These are phyloP conservation scores for Sander lucioperca DNA, from an alignment of 2,113 vertebrate genomes.

Conservation along the genomic window DNA sequence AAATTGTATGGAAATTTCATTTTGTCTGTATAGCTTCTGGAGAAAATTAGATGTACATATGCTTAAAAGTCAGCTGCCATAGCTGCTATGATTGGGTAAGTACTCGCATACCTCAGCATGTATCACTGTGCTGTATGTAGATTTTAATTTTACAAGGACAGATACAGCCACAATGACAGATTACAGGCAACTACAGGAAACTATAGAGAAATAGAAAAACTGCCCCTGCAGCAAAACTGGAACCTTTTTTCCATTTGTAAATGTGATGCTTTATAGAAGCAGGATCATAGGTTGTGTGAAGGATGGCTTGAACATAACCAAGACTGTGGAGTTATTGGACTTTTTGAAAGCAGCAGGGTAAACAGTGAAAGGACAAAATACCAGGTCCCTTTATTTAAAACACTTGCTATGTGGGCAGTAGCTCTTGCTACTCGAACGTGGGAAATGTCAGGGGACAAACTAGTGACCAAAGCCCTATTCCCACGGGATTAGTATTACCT, in stretches of 20 bases:
- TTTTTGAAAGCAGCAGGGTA: not conserved
- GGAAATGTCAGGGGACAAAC: not conserved
- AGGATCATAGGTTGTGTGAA: not conserved
- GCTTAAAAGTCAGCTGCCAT: constrained; percentile 47
- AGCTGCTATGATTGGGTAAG: constrained; percentile 38
- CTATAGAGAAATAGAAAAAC: constrained; percentile 4
- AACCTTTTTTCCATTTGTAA: constrained; percentile 6
- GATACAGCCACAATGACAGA: constrained; percentile 36
- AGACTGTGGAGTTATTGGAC: not conserved
- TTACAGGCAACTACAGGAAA: constrained; percentile 34
- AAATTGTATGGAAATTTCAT: constrained; percentile 82
- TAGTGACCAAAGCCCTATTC: too few relatives aligned
- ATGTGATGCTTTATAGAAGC: not conserved
- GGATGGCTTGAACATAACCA: not conserved
- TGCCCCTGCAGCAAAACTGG: constrained; percentile 17
- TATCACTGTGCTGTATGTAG: constrained; percentile 46
- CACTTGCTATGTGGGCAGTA: too few relatives aligned
- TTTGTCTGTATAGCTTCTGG: constrained; percentile 59
- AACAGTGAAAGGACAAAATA: not conserved
- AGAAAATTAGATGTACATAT: constrained; percentile 73
- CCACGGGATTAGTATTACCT: too few relatives aligned
- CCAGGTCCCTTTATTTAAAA: not conserved
- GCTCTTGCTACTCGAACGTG: too few relatives aligned
- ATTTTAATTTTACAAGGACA: constrained; percentile 54
- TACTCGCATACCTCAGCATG: constrained; percentile 45